Percentiles rank a stretch among this genome's conserved stretches.
phyloP scores from a whole-genome alignment of 2,888 invertebrate genomes.

The Harpalus rufipes region DNA sequence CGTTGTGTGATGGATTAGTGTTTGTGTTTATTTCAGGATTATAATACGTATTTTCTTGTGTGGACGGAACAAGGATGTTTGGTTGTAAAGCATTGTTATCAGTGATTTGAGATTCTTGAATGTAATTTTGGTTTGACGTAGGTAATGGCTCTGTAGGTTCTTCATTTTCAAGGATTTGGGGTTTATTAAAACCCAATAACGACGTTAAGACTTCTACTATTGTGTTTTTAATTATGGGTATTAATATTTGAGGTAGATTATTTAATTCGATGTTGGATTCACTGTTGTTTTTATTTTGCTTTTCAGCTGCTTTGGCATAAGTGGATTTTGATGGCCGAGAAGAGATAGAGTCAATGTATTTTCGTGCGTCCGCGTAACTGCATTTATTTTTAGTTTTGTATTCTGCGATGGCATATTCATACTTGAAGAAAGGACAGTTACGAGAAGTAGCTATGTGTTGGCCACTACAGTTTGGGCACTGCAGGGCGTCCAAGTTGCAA shows the following conservation, averaged over 20 bases:
- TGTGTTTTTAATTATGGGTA: slow-evolving; percentile 2
- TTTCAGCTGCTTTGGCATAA: slow-evolving; percentile 6
- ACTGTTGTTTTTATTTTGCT: neutral
- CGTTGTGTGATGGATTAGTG: neutral
- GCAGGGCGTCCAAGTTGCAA: neutral
- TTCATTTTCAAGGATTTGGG: neutral
- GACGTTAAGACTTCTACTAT: neutral
- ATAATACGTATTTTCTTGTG: neutral
- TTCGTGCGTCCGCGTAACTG: neutral
- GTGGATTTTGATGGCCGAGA: neutral
- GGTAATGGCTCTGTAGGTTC: neutral
- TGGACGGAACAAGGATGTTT: neutral
- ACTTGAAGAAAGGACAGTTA: neutral
- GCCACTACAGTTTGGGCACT: slow-evolving; percentile 17
- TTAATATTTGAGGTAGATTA: neutral
- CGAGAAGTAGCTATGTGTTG: neutral
- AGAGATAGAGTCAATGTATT: neutral
- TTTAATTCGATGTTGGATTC: slow-evolving; percentile 4
- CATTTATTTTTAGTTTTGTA: slow-evolving; percentile 15
- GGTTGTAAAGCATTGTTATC: neutral
- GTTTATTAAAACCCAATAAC: neutral
- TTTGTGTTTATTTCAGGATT: neutral
- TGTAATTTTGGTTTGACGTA: slow-evolving; percentile 1
- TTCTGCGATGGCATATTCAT: slow-evolving; percentile 1
- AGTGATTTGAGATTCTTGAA: slow-evolving; percentile 1